A percentile compares a stretch with the other conserved stretches of the same genome.
These are phyloP conservation scores for Martes martes DNA, from an alignment of 2,113 vertebrate species.

Conservation along the genomic window DNA sequence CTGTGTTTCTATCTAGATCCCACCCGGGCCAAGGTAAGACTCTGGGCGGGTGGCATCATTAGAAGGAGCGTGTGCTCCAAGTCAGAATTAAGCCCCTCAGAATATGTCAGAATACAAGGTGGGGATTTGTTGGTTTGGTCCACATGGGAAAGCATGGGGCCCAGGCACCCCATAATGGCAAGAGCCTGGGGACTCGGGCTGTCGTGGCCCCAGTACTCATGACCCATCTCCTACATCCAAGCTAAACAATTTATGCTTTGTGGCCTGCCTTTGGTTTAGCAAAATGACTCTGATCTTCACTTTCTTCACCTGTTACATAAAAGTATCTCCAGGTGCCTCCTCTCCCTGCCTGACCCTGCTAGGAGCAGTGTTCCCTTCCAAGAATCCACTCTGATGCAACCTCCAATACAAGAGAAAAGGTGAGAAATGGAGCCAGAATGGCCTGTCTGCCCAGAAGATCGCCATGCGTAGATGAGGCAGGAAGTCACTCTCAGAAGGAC, in stretches of 20 bases:
- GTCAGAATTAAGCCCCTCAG: not conserved
- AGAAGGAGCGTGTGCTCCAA: not conserved
- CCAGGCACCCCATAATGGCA: not conserved
- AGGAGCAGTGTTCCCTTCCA: not conserved
- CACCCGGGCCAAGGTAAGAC: not conserved
- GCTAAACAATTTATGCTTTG: not conserved
- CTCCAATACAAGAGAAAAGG: not conserved
- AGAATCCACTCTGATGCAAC: not conserved
- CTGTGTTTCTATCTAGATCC: not conserved
- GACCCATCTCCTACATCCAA: not conserved
- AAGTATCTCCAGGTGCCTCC: not conserved
- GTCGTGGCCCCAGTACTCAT: rapidly evolving
- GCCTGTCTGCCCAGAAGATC: not conserved
- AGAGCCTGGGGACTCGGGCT: not conserved
- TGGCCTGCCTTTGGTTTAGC: not conserved
- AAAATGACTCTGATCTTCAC: not conserved
- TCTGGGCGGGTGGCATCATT: not conserved
- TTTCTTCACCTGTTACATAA: not conserved
- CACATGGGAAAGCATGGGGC: not conserved
- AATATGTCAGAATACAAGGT: not conserved
- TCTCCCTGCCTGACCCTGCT: not conserved
- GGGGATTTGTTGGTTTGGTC: not conserved
- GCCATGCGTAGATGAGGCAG: not conserved
- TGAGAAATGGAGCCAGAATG: not conserved
- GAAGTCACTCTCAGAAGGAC: not conserved